Base-by-base conservation (phyloP, 2,888 invertebrate genomes). In the Myathropa florea region DNA sequence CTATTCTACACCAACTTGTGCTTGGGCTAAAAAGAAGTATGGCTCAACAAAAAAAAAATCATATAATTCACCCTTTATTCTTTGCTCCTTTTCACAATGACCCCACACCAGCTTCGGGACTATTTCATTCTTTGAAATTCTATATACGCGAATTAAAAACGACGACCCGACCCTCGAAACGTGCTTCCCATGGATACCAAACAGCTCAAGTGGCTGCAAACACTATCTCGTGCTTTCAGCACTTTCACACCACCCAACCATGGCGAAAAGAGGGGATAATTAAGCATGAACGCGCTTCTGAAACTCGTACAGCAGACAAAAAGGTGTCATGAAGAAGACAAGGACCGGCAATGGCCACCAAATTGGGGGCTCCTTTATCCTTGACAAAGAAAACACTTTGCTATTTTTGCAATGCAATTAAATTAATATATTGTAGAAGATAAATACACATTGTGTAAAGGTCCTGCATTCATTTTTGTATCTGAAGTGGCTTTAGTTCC, bases 331-430 rank as follows among this genome's bases (percentile, higher is more conserved):
- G 53, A n/a, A 73, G 73, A 78, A 78, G 73, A 63, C 81, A 57
- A 83, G 86, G 82, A 57, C 12, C 14, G 83, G 61, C 70, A 83
- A 86, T 7, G 46, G 46, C 46, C 6, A 6, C 83, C 83, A 83
- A 86, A 79, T 83, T 86, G 46, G 86, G 70, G 70, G 78, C 75
- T 86, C 86, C 86, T 86, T 86, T 86, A 86, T 86, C 78, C 86
- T 83, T 83, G 86, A 86, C 86, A 86, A 86, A 83, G 86, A 75
- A 86, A 86, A 86, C 86, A 86, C 86, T 86, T 86, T 86, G 78
- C 83, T 67, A 83, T 83, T 86, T 78, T 86, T 75, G 79, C 86
- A 83, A 83, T 83, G 86, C 86, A 86, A 86, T 86, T 86, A 86
- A 86, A 86, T 86, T 86, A 86, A 86, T 86, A 46, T 46, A 86